These are phyloP conservation scores for Phylloscopus trochiloides DNA, from an alignment of 2,113 vertebrate genomes.

Conservation along the genomic window DNA sequence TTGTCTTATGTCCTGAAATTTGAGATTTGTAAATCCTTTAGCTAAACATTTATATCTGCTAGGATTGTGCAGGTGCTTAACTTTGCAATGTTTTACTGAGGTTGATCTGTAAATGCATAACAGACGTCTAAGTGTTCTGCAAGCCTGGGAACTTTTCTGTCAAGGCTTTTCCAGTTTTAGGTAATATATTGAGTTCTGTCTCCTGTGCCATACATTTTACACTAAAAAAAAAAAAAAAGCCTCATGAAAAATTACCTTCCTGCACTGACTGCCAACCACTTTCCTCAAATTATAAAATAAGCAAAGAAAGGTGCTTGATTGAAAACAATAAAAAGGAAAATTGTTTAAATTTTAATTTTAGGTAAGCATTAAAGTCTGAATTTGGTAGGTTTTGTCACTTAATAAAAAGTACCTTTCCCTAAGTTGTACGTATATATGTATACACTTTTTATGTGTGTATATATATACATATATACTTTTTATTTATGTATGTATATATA, in stretches of 20 bases:
- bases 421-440: background rate
- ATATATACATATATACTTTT: too few species aligned
- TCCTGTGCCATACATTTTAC: background rate
- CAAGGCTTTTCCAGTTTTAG: slow-evolving; percentile 3
- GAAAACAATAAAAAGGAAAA: background rate
- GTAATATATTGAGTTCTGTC: background rate
- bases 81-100: slow-evolving; percentile 23
- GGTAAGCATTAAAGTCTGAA: background rate
- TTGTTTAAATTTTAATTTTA: background rate
- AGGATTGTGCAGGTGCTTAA: slow-evolving; percentile 48
- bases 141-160: slow-evolving; percentile 16
- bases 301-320: background rate
- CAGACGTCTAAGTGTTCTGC: background rate
- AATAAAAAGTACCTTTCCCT: background rate
- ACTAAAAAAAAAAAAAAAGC: background rate
- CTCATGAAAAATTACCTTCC: background rate
- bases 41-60: slow-evolving; percentile 52
- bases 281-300: background rate
- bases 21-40: slow-evolving; percentile 21
- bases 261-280: background rate
- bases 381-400: background rate
- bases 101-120: slow-evolving; percentile 8
- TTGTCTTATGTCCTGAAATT: slow-evolving; percentile 26
- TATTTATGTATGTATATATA: too few species aligned
- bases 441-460: background rate